Evolutionary conservation across 23 tunicate genomes (phyloP).

Genomic region (Ascidia mentula): DNA sequence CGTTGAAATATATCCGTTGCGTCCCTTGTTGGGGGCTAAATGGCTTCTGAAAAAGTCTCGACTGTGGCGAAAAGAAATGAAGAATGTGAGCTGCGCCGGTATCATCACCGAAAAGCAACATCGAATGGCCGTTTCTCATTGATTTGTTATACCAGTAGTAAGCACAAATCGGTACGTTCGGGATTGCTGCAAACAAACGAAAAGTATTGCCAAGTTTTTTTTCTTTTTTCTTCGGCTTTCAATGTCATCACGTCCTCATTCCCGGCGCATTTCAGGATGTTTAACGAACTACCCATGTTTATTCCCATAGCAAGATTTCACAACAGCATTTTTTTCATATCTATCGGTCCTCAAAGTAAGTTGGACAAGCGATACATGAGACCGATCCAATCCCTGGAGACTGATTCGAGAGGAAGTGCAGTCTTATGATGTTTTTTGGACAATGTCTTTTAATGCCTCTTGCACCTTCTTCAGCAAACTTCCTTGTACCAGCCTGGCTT

Average conservation of each 20-base stretch:
- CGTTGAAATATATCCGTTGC: constrained; percentile 88
- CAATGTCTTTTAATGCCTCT: constrained; percentile 93
- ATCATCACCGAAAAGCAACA: constrained; percentile 88
- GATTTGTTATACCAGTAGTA: constrained; percentile 73
- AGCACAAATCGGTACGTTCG: constrained; percentile 89
- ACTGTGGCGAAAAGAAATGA: constrained; percentile 78
- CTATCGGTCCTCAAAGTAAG: constrained; percentile 93
- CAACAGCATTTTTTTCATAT: constrained; percentile 92
- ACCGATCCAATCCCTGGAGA: constrained; percentile 95
- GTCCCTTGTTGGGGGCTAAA: constrained; percentile 93
- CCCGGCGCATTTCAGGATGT: constrained; percentile 71
- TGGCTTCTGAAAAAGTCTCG: constrained; percentile 86
- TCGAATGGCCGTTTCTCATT: constrained; percentile 74
- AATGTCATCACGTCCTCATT: constrained; percentile 89
- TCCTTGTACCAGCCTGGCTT: constrained; percentile 82
- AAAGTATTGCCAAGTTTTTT: background rate
- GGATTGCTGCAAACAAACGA: constrained; percentile 42
- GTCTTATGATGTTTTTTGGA: constrained; percentile 89
- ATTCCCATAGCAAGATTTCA: constrained; percentile 96
- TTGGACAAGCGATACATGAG: constrained; percentile 97
- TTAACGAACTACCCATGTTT: constrained; percentile 81
- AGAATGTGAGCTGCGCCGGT: constrained; percentile 78
- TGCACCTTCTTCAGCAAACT: constrained; percentile 75
- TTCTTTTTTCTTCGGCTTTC: constrained; percentile 83
- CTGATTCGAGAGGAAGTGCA: constrained; percentile 77